Conservation (phyloP, 2,797 vertebrate genomes). For the Dermochelys coriacea region DNA sequence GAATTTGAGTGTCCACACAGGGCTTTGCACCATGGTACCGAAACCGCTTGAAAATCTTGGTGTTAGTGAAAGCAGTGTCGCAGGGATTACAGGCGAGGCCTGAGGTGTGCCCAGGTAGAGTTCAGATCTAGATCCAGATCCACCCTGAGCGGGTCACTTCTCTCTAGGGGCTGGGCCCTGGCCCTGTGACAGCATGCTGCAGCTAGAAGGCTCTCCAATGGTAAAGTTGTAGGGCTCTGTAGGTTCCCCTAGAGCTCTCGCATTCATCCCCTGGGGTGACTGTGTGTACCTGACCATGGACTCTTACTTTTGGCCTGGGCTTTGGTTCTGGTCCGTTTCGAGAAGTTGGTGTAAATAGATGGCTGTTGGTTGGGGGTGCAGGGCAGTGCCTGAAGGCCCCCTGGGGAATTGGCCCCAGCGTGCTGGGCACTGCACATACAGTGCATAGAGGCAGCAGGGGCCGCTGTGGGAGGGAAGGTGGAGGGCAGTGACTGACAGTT, state of each 20-base stretch:
- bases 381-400: neutral
- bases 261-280: neutral
- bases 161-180: neutral
- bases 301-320: neutral
- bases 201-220: neutral
- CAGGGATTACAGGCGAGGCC: too few relatives aligned
- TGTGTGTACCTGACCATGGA: too few relatives aligned
- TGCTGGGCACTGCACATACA: too few relatives aligned
- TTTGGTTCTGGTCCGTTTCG: neutral
- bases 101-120: too few relatives aligned
- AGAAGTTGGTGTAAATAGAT: neutral
- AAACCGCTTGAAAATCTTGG: too few relatives aligned
- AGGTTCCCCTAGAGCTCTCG: neutral
- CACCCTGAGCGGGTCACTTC: too few relatives aligned
- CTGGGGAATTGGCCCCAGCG: neutral
- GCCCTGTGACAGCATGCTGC: neutral
- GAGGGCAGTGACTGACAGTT: too few relatives aligned
- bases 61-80: too few relatives aligned
- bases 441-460: too few relatives aligned
- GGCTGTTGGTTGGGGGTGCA: neutral
- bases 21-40: too few relatives aligned
- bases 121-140: too few relatives aligned
- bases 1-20: neutral
- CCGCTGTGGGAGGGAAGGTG: neutral
- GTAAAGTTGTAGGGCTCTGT: neutral